phyloP scores from a whole-genome alignment of 92 coral and sea anemone species.

The Epizoanthus stellaris region DNA sequence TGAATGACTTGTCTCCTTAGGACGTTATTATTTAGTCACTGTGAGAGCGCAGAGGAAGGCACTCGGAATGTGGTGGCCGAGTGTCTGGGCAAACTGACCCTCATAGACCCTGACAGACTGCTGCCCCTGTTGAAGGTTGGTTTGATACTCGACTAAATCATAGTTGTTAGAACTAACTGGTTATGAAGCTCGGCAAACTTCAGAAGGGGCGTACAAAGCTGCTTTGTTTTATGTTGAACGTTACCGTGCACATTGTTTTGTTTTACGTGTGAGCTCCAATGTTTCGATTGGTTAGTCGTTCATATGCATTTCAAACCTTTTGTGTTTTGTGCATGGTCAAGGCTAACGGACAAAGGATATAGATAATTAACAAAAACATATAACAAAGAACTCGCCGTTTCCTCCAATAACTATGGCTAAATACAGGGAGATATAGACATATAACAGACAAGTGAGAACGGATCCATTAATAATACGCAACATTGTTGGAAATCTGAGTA shows the following conservation, averaged over 20 bases:
- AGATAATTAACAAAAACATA: too few species aligned
- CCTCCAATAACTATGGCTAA: too few species aligned
- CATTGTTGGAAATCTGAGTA: too few species aligned
- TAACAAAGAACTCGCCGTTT: too few species aligned
- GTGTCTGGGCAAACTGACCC: constrained; percentile 95
- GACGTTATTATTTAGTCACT: constrained; percentile 94
- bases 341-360: too few species aligned
- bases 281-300: too few species aligned
- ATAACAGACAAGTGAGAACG: neutral
- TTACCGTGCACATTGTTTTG: neutral
- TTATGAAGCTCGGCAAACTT: too few species aligned
- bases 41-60: constrained; percentile 99
- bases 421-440: too few species aligned
- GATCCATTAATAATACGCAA: neutral
- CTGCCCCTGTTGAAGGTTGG: constrained; percentile 89
- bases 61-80: constrained; percentile 98
- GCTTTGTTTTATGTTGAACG: too few species aligned
- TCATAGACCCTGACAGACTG: constrained; percentile 89
- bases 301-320: too few species aligned
- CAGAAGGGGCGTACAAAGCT: too few species aligned
- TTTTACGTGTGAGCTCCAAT: neutral
- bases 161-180: neutral
- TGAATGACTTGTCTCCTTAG: constrained; percentile 31
- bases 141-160: neutral
- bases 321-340: too few species aligned